phyloP scores from a whole-genome alignment of 2,888 invertebrate genomes.

The Agrotis clavis region DNA sequence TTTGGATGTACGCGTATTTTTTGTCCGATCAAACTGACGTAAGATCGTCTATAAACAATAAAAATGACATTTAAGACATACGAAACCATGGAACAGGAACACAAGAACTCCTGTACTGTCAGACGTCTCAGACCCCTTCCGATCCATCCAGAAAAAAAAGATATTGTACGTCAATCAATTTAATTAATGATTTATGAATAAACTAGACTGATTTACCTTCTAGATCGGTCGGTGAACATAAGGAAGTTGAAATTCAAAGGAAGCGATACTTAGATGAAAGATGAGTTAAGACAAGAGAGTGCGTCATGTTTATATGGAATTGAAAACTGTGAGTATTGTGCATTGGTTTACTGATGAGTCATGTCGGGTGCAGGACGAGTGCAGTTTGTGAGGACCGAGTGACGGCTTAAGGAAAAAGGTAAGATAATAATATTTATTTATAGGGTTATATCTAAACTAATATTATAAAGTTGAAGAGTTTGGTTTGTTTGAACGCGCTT shows the following conservation, averaged over 20 bases:
- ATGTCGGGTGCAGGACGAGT: slow-evolving; percentile 22
- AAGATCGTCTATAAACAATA: too few species aligned
- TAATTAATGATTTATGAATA: slow-evolving; percentile 17
- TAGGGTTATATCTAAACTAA: too few species aligned
- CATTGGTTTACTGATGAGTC: slow-evolving; percentile 23
- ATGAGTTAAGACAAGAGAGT: slow-evolving; percentile 20
- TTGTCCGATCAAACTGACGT: background rate
- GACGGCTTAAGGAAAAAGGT: slow-evolving; percentile 31
- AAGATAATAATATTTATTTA: background rate
- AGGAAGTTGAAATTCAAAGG: slow-evolving; percentile 31
- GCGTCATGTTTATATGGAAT: slow-evolving; percentile 38
- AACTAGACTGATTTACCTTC: slow-evolving; percentile 5
- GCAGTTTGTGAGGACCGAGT: slow-evolving; percentile 21
- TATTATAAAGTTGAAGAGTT: too few species aligned
- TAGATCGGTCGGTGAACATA: slow-evolving; percentile 9
- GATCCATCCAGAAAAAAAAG: too few species aligned
- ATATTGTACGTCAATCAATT: background rate
- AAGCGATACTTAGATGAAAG: slow-evolving; percentile 17
- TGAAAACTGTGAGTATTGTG: slow-evolving; percentile 17
- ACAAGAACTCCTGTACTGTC: too few species aligned
- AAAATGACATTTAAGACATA: too few species aligned
- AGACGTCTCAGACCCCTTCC: too few species aligned
- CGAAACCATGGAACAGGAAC: too few species aligned
- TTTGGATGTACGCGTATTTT: background rate
- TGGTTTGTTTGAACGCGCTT: too few species aligned